Conservation (phyloP, 2,888 invertebrate species). For the Ctenicera cuprea region DNA sequence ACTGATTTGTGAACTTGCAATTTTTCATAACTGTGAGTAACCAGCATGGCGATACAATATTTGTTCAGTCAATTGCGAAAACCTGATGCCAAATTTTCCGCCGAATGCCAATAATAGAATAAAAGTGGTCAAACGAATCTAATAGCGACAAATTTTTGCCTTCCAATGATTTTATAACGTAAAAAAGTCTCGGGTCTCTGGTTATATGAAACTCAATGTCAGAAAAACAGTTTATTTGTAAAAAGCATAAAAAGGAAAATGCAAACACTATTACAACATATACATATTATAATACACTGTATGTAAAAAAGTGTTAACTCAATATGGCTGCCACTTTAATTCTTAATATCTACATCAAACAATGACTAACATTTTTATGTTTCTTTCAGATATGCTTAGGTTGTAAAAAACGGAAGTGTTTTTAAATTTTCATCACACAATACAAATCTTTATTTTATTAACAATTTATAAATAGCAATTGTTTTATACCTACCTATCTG, state of each 20-base stretch:
- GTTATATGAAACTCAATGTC: too few relatives aligned
- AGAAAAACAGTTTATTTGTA: slow-evolving; percentile 26
- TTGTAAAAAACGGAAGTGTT: slow-evolving; percentile 11
- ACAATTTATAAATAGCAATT: slow-evolving; percentile 49
- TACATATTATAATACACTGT: slow-evolving; percentile 54
- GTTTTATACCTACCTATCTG: slow-evolving; percentile 13
- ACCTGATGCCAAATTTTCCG: too few relatives aligned
- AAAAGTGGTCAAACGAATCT: too few relatives aligned
- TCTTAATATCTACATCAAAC: background rate
- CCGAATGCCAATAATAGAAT: too few relatives aligned
- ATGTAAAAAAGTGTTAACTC: slow-evolving; percentile 35
- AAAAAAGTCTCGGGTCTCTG: too few relatives aligned
- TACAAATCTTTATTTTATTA: slow-evolving; percentile 38
- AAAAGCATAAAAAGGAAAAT: slow-evolving; percentile 55
- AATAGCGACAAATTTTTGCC: too few relatives aligned
- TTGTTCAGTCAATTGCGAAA: too few relatives aligned
- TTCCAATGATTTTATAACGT: too few relatives aligned
- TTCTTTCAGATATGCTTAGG: slow-evolving; percentile 31
- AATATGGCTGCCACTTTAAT: slow-evolving; percentile 43
- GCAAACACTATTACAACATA: slow-evolving; percentile 56
- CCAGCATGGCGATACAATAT: too few relatives aligned
- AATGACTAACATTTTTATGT: slow-evolving; percentile 3
- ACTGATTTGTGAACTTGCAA: too few relatives aligned
- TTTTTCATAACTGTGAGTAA: too few relatives aligned
- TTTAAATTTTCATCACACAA: slow-evolving; percentile 38